phyloP scores from a whole-genome alignment of 2,113 vertebrate species.

The Vombatus ursinus region DNA sequence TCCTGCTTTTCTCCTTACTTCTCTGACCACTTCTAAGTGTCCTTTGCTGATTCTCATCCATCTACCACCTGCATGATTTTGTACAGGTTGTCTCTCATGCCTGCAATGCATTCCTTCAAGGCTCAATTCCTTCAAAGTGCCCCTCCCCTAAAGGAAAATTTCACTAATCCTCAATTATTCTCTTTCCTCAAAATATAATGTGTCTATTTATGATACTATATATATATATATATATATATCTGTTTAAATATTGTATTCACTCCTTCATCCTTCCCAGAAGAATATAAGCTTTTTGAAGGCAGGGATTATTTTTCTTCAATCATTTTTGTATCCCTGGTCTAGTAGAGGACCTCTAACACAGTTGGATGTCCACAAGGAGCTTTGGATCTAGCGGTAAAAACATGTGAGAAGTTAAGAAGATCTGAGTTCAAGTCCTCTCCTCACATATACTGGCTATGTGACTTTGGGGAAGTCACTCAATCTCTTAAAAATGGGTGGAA shows the following conservation, averaged over 20 bases:
- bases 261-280: not conserved
- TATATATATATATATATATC: too few species aligned
- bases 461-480: slow-evolving; percentile 27
- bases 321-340: not conserved
- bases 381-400: not conserved
- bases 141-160: not conserved
- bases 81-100: too few species aligned
- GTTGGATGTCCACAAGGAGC: not conserved
- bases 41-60: not conserved
- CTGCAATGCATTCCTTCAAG: too few species aligned
- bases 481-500: not conserved
- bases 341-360: not conserved
- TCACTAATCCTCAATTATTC: not conserved
- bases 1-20: not conserved
- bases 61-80: too few species aligned
- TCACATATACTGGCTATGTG: not conserved
- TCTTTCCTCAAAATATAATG: not conserved
- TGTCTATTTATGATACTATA: too few species aligned
- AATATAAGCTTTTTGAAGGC: not conserved
- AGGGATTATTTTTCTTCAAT: not conserved
- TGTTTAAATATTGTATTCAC: not conserved
- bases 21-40: not conserved
- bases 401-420: not conserved
- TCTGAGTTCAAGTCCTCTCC: not conserved
- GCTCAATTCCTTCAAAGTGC: too few species aligned